A percentile compares a stretch with the other conserved stretches of the same genome.
phyloP scores from a whole-genome alignment of 2,797 vertebrate species.

The Petrocephalus schoutedeni region DNA sequence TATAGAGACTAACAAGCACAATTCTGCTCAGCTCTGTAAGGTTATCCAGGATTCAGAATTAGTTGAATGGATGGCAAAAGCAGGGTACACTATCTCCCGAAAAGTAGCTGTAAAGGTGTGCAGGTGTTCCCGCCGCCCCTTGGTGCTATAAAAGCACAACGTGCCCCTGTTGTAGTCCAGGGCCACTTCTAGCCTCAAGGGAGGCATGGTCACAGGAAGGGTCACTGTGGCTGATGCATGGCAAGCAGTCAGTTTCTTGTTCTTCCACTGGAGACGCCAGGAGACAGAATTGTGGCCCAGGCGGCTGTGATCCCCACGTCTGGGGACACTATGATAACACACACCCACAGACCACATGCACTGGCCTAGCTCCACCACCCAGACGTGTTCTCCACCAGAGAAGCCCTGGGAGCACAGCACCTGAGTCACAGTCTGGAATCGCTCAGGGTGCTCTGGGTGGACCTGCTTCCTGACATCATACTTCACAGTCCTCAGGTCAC shows the following conservation, averaged over 20 bases:
- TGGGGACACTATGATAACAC: slow-evolving; percentile 57
- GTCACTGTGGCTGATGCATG: slow-evolving; percentile 48
- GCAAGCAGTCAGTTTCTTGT: slow-evolving; percentile 58
- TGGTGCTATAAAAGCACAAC: slow-evolving; percentile 49
- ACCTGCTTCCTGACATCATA: slow-evolving; percentile 45
- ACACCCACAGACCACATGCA: slow-evolving; percentile 60
- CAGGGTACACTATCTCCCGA: slow-evolving; percentile 57
- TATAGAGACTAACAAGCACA: neutral
- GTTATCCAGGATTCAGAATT: slow-evolving; percentile 64
- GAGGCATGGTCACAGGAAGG: slow-evolving; percentile 40
- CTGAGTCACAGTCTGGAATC: slow-evolving; percentile 51
- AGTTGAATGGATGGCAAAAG: slow-evolving; percentile 58
- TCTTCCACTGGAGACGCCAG: slow-evolving; percentile 68
- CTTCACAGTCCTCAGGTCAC: slow-evolving; percentile 53
- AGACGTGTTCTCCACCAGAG: slow-evolving; percentile 52
- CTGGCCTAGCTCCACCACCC: slow-evolving; percentile 57
- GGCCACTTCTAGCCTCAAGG: slow-evolving; percentile 49
- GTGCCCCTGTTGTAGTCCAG: slow-evolving; percentile 58
- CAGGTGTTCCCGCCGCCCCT: slow-evolving; percentile 52
- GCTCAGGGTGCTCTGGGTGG: slow-evolving; percentile 48
- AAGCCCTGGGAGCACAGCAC: slow-evolving; percentile 58
- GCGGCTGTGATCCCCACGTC: slow-evolving; percentile 63
- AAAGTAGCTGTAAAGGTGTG: slow-evolving; percentile 58
- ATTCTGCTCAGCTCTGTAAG: slow-evolving; percentile 38
- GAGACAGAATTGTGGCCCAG: slow-evolving; percentile 62